Evolutionary conservation across 2,888 invertebrate genomes (phyloP).

Genomic region (Onthophagus sagittarius): DNA sequence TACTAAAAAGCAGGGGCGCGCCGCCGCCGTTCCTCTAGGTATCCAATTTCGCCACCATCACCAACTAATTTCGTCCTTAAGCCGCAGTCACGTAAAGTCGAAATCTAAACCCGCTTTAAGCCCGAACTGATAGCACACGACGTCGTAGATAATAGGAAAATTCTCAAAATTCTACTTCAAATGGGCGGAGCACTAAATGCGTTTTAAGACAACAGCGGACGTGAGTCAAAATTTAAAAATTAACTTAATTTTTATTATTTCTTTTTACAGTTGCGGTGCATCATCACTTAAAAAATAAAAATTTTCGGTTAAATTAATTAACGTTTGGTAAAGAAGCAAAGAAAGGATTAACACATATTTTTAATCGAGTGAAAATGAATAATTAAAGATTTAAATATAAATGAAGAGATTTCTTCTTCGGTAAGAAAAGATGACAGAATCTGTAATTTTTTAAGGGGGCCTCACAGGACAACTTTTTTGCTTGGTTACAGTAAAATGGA

Average conservation of each 20-base stretch:
- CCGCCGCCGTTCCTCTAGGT: neutral
- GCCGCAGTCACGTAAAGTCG: neutral
- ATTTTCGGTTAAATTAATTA: neutral
- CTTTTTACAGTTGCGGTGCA: no score
- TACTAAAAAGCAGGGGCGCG: conserved; percentile 1
- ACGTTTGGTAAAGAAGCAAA: no score
- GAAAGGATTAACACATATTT: no score
- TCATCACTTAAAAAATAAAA: neutral
- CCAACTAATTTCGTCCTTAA: neutral
- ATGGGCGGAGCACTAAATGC: neutral
- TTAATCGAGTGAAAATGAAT: no score
- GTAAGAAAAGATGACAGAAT: no score
- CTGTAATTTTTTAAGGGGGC: no score
- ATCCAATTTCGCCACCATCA: neutral
- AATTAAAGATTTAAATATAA: no score
- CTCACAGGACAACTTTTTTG: neutral
- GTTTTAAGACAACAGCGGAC: neutral
- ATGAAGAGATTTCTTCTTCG: no score
- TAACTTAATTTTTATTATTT: neutral
- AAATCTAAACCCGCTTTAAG: neutral
- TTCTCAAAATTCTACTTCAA: neutral
- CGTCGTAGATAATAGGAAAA: neutral
- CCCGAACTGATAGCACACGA: neutral
- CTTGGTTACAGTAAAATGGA: neutral
- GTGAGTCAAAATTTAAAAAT: neutral